Conservation (phyloP, 64 coral and sea anemone species). For the Anthopleura sola region DNA sequence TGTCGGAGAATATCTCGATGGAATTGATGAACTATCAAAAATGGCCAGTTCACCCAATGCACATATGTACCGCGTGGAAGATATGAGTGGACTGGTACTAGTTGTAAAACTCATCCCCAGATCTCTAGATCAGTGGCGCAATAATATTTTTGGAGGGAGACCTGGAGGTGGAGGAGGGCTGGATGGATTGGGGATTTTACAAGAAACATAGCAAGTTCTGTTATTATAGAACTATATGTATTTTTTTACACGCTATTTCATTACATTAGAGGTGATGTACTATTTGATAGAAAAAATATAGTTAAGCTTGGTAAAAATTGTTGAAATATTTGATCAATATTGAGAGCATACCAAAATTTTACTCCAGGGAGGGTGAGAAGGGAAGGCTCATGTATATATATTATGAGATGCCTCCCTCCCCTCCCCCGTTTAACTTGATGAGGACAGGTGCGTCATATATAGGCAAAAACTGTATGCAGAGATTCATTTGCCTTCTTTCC, state of each 20-base stretch:
- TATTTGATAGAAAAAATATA: not conserved
- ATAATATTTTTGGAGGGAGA: not conserved
- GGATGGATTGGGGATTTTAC: not conserved
- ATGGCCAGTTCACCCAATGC: constrained; percentile 55
- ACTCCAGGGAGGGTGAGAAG: too few relatives aligned
- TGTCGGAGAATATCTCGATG: constrained; percentile 69
- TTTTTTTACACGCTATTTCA: constrained; percentile 1
- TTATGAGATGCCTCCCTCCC: too few relatives aligned
- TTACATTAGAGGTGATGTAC: not conserved
- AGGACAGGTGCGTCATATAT: too few relatives aligned
- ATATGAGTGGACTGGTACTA: constrained; percentile 41
- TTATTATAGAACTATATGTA: not conserved
- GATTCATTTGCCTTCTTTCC: too few relatives aligned
- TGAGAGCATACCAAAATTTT: too few relatives aligned
- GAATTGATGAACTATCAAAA: constrained; percentile 48
- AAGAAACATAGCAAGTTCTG: not conserved
- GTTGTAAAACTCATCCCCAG: constrained; percentile 54
- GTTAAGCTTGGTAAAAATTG: not conserved
- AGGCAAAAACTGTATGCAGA: too few relatives aligned
- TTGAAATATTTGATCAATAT: not conserved
- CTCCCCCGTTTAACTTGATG: too few relatives aligned
- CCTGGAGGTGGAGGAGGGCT: not conserved
- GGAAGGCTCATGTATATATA: too few relatives aligned
- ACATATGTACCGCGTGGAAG: constrained; percentile 62
- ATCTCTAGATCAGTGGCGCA: not conserved